Percentiles rank a stretch among this genome's conserved stretches.
phyloP scores from a whole-genome alignment of 2,797 vertebrate genomes.

The Margarornis squamiger region DNA sequence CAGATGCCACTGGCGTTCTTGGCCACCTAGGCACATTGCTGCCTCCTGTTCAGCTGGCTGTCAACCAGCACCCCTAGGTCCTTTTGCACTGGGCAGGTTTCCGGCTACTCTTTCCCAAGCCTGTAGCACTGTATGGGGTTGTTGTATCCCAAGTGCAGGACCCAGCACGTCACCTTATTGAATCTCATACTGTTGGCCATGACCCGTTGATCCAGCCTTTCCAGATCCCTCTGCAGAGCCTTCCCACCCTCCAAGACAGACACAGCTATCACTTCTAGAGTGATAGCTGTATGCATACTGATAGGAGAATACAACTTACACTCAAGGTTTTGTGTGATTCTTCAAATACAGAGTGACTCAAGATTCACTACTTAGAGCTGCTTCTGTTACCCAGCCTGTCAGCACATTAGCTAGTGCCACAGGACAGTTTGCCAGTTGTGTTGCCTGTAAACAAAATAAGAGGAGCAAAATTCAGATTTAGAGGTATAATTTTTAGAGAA shows the following conservation, averaged over 20 bases:
- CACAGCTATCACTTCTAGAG: not conserved
- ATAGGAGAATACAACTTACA: not conserved
- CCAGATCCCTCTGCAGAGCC: not conserved
- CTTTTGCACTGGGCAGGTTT: not conserved
- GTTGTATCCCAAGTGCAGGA: not conserved
- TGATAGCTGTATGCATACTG: not conserved
- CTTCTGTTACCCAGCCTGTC: not conserved
- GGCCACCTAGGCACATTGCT: not conserved
- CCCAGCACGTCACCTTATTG: accelerated
- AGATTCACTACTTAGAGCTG: not conserved
- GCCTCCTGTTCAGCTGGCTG: not conserved
- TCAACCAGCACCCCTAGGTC: not conserved
- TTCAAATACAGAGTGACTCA: not conserved
- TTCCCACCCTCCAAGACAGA: not conserved
- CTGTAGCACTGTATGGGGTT: not conserved
- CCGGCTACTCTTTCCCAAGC: not conserved
- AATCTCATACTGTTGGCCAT: not conserved
- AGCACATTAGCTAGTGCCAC: not conserved
- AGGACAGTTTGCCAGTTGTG: not conserved
- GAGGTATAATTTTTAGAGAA: not conserved
- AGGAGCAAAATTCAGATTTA: not conserved
- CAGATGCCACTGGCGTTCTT: not conserved
- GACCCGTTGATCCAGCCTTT: not conserved
- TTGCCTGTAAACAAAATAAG: not conserved
- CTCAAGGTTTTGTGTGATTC: not conserved